A percentile compares a stretch with the other conserved stretches of the same genome.
phyloP scores from a whole-genome alignment of 1,140 invertebrate species.

The Metaphire vulgaris region DNA sequence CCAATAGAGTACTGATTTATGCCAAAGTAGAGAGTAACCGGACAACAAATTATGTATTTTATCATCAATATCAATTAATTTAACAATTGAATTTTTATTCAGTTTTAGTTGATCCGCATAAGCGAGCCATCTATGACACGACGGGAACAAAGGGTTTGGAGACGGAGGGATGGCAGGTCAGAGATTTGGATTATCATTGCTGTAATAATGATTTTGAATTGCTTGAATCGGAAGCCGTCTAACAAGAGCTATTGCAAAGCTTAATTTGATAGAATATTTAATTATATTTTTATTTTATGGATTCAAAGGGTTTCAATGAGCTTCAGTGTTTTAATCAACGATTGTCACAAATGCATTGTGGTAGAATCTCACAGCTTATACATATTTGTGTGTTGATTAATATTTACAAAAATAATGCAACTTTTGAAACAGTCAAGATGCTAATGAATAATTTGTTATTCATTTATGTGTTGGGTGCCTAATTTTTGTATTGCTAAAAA shows the following conservation, averaged over 20 bases:
- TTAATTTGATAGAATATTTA: background rate
- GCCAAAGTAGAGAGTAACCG: too few relatives aligned
- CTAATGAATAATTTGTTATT: too few relatives aligned
- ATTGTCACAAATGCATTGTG: background rate
- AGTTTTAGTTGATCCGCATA: slow-evolving; percentile 72
- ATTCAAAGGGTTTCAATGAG: background rate
- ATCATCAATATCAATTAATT: too few relatives aligned
- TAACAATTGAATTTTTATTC: too few relatives aligned
- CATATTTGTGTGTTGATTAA: background rate
- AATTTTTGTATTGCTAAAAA: too few relatives aligned
- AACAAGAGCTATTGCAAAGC: background rate
- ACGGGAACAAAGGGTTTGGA: slow-evolving; percentile 71
- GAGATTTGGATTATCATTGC: slow-evolving; percentile 1
- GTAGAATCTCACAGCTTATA: background rate
- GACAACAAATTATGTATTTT: too few relatives aligned
- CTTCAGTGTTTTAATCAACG: background rate
- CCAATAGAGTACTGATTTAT: too few relatives aligned
- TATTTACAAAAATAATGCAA: background rate
- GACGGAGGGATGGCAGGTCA: slow-evolving; percentile 83
- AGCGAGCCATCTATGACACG: slow-evolving; percentile 72
- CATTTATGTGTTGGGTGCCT: too few relatives aligned
- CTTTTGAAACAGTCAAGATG: too few relatives aligned
- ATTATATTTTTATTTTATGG: background rate
- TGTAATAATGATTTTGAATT: background rate
- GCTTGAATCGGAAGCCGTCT: background rate